Percentiles rank a stretch among this genome's conserved stretches.
Conservation (phyloP, 2,113 vertebrate genomes). For the Bubo blakistoni region DNA sequence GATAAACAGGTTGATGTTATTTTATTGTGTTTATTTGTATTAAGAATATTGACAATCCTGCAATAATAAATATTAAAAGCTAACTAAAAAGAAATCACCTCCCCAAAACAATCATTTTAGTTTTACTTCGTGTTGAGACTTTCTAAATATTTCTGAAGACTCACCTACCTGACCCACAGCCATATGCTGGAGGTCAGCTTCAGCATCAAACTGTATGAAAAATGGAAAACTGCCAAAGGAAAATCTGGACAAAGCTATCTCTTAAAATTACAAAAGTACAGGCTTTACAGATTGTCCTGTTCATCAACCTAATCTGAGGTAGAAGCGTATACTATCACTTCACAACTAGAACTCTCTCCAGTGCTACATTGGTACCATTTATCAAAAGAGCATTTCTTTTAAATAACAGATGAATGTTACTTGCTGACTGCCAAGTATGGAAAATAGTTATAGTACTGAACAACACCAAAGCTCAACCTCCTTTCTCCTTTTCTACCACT, state of each 20-base stretch:
- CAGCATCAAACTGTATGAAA: background rate
- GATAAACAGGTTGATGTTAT: background rate
- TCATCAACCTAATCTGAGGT: background rate
- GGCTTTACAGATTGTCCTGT: background rate
- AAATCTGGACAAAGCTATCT: background rate
- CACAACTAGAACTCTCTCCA: background rate
- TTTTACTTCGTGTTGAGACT: background rate
- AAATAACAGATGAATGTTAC: background rate
- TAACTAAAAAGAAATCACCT: background rate
- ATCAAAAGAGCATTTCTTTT: background rate
- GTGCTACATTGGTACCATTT: background rate
- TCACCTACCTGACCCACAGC: background rate
- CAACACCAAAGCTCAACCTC: background rate
- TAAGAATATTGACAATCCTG: background rate
- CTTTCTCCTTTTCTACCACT: background rate
- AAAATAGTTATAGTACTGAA: background rate
- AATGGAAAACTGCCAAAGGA: background rate
- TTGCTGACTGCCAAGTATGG: background rate
- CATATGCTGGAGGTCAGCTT: background rate
- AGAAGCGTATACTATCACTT: background rate
- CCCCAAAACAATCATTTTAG: background rate
- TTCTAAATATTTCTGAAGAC: background rate
- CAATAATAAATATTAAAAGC: background rate
- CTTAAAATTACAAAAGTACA: background rate
- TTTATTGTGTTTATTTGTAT: background rate